Evolutionary conservation across 2,888 invertebrate genomes (phyloP).

Genomic region (Lithophane leautieri): DNA sequence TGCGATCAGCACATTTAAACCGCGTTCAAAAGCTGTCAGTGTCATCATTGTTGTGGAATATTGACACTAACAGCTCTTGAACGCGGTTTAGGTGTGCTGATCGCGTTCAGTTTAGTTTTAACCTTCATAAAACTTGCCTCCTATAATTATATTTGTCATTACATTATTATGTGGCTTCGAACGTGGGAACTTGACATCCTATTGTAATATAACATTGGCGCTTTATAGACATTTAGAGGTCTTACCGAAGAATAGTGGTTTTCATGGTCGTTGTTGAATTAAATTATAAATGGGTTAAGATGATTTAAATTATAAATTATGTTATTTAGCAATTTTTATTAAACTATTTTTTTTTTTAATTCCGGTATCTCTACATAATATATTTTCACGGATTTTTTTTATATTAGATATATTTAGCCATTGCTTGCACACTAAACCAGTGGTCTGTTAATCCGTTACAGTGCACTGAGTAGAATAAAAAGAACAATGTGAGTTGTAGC

Average conservation of each 20-base stretch:
- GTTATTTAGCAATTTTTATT: neutral
- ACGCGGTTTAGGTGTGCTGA: too few species aligned
- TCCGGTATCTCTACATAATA: neutral
- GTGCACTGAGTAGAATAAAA: neutral
- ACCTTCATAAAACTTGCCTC: conserved; percentile 50
- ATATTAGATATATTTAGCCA: neutral
- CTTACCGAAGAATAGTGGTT: conserved; percentile 14
- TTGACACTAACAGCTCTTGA: too few species aligned
- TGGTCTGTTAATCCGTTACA: neutral
- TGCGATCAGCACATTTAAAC: too few species aligned
- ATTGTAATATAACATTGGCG: conserved; percentile 53
- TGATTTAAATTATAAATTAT: neutral
- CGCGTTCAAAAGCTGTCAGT: too few species aligned
- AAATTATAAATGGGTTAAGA: conserved; percentile 6
- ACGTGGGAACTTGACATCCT: conserved; percentile 60
- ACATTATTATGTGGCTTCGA: conserved; percentile 30
- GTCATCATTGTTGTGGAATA: too few species aligned
- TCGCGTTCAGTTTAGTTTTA: conserved; percentile 1
- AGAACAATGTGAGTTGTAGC: conserved; percentile 3
- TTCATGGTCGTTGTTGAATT: neutral
- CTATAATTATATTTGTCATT: conserved; percentile 45
- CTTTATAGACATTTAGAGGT: conserved; percentile 50
- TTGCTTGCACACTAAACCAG: too few species aligned
- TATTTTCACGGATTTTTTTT: neutral
- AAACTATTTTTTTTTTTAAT: neutral